Conservation (phyloP, 1,140 invertebrate species). For the Grapholita molesta region DNA sequence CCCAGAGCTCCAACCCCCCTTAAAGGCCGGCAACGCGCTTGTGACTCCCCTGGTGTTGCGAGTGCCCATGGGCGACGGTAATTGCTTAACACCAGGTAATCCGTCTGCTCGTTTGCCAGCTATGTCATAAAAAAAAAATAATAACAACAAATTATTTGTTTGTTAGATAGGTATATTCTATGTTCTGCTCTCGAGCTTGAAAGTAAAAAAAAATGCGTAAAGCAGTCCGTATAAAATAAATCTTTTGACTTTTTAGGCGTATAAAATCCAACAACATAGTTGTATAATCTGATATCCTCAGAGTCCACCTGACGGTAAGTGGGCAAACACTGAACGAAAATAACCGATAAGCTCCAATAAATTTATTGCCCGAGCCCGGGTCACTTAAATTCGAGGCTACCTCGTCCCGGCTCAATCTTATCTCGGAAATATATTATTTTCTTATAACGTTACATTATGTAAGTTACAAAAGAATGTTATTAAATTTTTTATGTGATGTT, state of each 20-base stretch:
- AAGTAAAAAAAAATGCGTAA: too few relatives aligned
- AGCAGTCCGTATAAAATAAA: too few relatives aligned
- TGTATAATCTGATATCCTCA: conserved; percentile 1
- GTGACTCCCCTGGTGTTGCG: too few relatives aligned
- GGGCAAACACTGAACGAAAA: conserved; percentile 9
- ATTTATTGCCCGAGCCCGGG: not conserved
- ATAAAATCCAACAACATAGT: not conserved
- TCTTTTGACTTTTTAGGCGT: not conserved
- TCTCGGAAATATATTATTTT: conserved; percentile 2
- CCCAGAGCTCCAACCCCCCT: too few relatives aligned
- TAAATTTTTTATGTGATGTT: not conserved
- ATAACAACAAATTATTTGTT: too few relatives aligned
- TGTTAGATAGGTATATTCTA: too few relatives aligned
- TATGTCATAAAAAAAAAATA: too few relatives aligned
- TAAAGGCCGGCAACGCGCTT: too few relatives aligned
- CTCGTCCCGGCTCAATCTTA: not conserved
- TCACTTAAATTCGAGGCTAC: conserved; percentile 10
- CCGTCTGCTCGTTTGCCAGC: too few relatives aligned
- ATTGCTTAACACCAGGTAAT: too few relatives aligned
- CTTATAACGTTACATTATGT: not conserved
- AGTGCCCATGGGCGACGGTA: too few relatives aligned
- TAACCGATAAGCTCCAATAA: conserved; percentile 13
- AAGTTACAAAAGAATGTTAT: conserved; percentile 7
- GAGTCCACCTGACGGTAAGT: not conserved
- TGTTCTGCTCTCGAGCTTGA: too few relatives aligned